These are phyloP conservation scores for Motacilla alba DNA, from an alignment of 2,113 vertebrate genomes.

Conservation along the genomic window DNA sequence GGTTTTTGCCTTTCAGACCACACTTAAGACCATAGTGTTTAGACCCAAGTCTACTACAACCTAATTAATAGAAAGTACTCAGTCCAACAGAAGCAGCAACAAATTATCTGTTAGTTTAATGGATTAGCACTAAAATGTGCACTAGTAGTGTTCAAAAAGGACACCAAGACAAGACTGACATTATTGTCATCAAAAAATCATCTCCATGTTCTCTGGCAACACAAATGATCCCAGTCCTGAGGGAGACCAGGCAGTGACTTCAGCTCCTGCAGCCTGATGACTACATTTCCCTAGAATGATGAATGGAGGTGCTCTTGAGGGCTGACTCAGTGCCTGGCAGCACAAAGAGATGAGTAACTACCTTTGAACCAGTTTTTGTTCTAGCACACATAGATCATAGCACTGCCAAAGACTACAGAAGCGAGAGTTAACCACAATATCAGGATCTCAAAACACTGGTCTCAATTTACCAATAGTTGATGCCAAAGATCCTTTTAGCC, in stretches of 20 bases:
- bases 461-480: not conserved
- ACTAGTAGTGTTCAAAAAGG: not conserved
- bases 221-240: not conserved
- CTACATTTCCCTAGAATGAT: conserved; percentile 17
- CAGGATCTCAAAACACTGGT: not conserved
- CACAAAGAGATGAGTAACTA: conserved; percentile 39
- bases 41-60: not conserved
- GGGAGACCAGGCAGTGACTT: not conserved
- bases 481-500: not conserved
- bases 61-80: not conserved
- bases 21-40: not conserved
- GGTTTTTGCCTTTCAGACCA: not conserved
- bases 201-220: not conserved
- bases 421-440: not conserved
- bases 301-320: conserved; percentile 27
- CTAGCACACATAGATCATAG: not conserved
- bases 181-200: not conserved
- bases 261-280: not conserved
- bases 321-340: conserved; percentile 57
- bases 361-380: conserved; percentile 45
- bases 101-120: not conserved
- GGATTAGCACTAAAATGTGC: not conserved
- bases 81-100: not conserved
- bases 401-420: conserved; percentile 22
- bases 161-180: not conserved